Evolutionary conservation across 2,888 invertebrate genomes (phyloP).

Genomic region (Mythimna pallens): DNA sequence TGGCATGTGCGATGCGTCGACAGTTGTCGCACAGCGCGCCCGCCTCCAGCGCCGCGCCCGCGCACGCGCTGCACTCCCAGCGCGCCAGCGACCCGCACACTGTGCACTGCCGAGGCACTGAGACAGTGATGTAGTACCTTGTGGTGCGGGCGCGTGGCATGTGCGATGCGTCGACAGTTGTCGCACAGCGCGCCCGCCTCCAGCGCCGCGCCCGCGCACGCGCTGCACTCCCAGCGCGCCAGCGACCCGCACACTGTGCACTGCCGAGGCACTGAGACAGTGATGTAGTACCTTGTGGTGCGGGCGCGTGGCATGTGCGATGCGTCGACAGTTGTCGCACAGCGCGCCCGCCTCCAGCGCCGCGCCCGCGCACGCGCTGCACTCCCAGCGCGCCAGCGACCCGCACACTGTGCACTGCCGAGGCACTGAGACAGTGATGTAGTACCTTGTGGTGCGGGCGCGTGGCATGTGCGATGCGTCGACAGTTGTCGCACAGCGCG

Average conservation of each 20-base stretch:
- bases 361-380: conserved; percentile 96
- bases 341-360: conserved; percentile 96
- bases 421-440: conserved; percentile 92
- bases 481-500: conserved; percentile 95
- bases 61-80: conserved; percentile 97
- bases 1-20: conserved; percentile 92
- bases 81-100: conserved; percentile 88
- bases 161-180: conserved; percentile 93
- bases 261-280: too few species aligned
- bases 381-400: conserved; percentile 96
- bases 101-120: too few species aligned
- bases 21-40: conserved; percentile 95
- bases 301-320: conserved; percentile 90
- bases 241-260: conserved; percentile 88
- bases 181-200: conserved; percentile 94
- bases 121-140: conserved; percentile 29
- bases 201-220: conserved; percentile 95
- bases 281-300: conserved; percentile 57
- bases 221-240: conserved; percentile 94
- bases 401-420: conserved; percentile 97
- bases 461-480: conserved; percentile 92
- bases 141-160: conserved; percentile 81
- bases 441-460: conserved; percentile 74
- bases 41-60: conserved; percentile 92
- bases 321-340: conserved; percentile 94